These are phyloP conservation scores for Meghimatium bilineatum DNA, from an alignment of 2,888 invertebrate genomes.

Conservation along the genomic window DNA sequence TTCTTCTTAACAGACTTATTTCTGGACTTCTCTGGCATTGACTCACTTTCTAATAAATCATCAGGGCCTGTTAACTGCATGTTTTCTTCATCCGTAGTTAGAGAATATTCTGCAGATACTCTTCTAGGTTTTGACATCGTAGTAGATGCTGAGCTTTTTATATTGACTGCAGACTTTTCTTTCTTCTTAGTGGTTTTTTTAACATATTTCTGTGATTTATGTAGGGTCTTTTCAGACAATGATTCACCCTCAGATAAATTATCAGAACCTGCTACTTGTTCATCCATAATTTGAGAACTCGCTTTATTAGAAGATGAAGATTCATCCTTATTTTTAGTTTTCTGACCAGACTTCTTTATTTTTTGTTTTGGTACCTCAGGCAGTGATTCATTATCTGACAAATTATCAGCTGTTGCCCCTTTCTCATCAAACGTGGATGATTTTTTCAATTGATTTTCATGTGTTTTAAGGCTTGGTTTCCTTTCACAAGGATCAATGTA, in stretches of 20 bases:
- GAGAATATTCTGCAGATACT: no score
- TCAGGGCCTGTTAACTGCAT: no score
- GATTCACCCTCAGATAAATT: background rate
- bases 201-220: background rate
- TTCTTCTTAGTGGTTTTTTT: background rate
- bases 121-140: no score
- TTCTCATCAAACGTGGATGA: background rate
- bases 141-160: background rate
- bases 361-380: conserved; percentile 5
- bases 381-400: background rate
- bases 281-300: background rate
- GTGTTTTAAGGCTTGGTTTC: background rate
- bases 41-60: no score
- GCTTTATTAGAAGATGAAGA: background rate
- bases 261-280: background rate
- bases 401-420: background rate
- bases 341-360: background rate
- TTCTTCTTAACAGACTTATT: background rate
- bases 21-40: background rate
- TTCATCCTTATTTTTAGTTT: background rate
- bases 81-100: no score
- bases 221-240: background rate
- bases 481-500: background rate
- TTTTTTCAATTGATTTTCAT: background rate
- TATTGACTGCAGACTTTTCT: background rate